phyloP scores from a whole-genome alignment of 2,797 vertebrate species.

The Spondyliosoma cantharus region DNA sequence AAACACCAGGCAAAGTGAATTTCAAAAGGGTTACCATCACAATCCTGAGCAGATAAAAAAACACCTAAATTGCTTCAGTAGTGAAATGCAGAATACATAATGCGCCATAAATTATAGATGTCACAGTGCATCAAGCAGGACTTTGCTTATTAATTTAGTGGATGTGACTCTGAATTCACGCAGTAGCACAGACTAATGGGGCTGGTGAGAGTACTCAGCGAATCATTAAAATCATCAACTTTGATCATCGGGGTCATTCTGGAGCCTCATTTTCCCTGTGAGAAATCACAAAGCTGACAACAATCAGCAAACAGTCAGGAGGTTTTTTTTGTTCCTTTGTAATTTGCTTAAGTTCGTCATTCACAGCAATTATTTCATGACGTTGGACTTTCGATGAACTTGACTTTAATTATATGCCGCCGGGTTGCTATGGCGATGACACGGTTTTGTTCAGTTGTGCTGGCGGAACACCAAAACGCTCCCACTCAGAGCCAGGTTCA shows the following conservation, averaged over 20 bases:
- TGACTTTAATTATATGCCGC: conserved; percentile 46
- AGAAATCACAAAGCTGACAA: conserved; percentile 27
- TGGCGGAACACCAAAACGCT: conserved; percentile 51
- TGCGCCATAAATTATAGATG: conserved; percentile 61
- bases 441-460: conserved; percentile 64
- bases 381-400: conserved; percentile 48
- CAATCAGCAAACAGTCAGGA: conserved; percentile 4
- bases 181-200: conserved; percentile 49
- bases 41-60: conserved; percentile 44
- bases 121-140: conserved; percentile 48
- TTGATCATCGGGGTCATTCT: conserved; percentile 45
- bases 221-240: conserved; percentile 51
- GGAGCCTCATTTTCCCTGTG: conserved; percentile 7
- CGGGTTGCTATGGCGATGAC: conserved; percentile 76
- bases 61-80: conserved; percentile 46
- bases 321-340: neutral
- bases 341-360: conserved; percentile 23
- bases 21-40: conserved; percentile 32
- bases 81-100: conserved; percentile 52
- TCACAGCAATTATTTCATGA: conserved; percentile 26
- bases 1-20: conserved; percentile 50
- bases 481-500: conserved; percentile 38
- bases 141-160: conserved; percentile 67
- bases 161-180: conserved; percentile 44
- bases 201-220: conserved; percentile 14